These are phyloP conservation scores for Lophochroa leadbeateri DNA, from an alignment of 2,113 vertebrate genomes.

Conservation along the genomic window DNA sequence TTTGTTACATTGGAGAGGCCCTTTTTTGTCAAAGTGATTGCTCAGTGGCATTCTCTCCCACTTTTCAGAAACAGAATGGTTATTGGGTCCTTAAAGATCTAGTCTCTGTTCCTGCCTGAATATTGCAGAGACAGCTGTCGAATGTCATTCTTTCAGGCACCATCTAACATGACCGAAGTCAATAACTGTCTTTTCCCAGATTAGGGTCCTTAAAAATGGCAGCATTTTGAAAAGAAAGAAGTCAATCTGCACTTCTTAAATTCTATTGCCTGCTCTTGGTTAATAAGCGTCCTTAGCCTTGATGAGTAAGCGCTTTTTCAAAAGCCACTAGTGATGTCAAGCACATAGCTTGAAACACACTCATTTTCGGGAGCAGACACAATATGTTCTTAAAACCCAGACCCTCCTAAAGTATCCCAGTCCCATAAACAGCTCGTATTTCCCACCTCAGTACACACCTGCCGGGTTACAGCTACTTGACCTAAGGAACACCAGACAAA, in stretches of 20 bases:
- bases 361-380: background rate
- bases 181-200: background rate
- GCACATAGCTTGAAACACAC: background rate
- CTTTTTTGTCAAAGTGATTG: background rate
- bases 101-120: background rate
- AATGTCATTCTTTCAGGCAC: constrained; percentile 14
- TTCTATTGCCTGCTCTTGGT: background rate
- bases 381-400: background rate
- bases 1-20: background rate
- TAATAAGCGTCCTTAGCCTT: background rate
- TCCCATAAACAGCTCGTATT: background rate
- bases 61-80: background rate
- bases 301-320: background rate
- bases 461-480: background rate
- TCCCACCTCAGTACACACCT: background rate
- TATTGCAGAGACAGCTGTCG: background rate
- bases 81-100: background rate
- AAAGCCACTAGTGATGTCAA: background rate
- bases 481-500: background rate
- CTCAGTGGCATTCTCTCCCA: background rate
- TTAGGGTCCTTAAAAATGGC: background rate
- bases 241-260: background rate
- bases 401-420: background rate
- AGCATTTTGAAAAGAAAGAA: background rate
- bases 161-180: background rate